Conservation (phyloP, 2,888 invertebrate genomes). For the Willowsia nigromaculata region DNA sequence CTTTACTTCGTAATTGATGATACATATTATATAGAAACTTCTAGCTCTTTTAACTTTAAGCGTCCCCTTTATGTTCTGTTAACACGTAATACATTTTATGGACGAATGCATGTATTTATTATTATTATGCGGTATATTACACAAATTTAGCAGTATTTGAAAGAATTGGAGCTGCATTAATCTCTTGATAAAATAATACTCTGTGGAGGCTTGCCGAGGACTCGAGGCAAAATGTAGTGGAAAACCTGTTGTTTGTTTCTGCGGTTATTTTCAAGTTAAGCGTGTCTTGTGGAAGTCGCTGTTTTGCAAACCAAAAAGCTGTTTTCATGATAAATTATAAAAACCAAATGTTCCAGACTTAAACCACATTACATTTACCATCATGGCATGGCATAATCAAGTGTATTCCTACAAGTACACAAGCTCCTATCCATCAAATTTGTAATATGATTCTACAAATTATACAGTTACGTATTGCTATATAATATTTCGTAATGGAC, state of each 20-base stretch:
- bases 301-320: conserved; percentile 2
- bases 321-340: conserved; percentile 25
- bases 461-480: not conserved
- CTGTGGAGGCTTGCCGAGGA: not conserved
- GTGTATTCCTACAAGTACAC: too few relatives aligned
- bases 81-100: too few relatives aligned
- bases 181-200: too few relatives aligned
- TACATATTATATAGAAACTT: too few relatives aligned
- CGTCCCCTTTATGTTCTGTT: too few relatives aligned
- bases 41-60: too few relatives aligned
- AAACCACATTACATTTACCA: not conserved
- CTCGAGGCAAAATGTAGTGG: not conserved
- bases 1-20: too few relatives aligned
- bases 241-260: conserved; percentile 14
- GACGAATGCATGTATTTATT: not conserved
- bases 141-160: too few relatives aligned
- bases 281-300: not conserved
- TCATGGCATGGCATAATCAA: too few relatives aligned
- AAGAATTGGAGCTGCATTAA: not conserved
- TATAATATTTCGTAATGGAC: conserved; percentile 13
- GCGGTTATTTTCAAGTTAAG: not conserved
- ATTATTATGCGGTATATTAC: not conserved
- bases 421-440: not conserved
- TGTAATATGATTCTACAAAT: not conserved
- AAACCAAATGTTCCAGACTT: conserved; percentile 7